A percentile compares a stretch with the other conserved stretches of the same genome.
Conservation (phyloP, 2,797 vertebrate genomes). For the Austrolebias charrua region DNA sequence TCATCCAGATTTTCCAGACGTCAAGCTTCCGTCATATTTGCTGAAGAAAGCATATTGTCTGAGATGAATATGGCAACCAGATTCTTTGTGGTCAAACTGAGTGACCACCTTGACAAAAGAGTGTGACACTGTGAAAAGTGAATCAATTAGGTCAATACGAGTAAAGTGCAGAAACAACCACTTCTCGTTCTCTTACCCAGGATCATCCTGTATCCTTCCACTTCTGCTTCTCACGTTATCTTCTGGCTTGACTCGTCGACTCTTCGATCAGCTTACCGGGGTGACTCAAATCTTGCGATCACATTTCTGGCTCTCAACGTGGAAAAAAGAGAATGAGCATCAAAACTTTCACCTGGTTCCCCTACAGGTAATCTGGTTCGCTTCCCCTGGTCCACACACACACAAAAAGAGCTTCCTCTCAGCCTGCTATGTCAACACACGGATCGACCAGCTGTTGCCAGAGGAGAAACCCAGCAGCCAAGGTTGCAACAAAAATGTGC, state of each 20-base stretch:
- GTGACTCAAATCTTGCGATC: conserved; percentile 34
- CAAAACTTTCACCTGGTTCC: conserved; percentile 51
- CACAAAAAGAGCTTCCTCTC: conserved; percentile 33
- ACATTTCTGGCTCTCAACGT: conserved; percentile 42
- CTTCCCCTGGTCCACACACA: conserved; percentile 30
- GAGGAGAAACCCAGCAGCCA: conserved; percentile 45
- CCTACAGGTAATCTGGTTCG: conserved; percentile 14
- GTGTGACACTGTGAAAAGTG: conserved; percentile 1
- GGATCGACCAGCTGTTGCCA: conserved; percentile 57
- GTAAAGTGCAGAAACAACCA: conserved; percentile 14
- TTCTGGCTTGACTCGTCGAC: conserved; percentile 36
- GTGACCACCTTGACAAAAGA: conserved; percentile 11
- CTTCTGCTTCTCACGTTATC: conserved; percentile 49
- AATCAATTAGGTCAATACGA: conserved; percentile 31
- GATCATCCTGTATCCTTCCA: conserved; percentile 73
- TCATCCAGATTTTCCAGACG: conserved; percentile 6
- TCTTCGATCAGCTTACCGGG: conserved; percentile 32
- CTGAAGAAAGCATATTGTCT: conserved; percentile 4
- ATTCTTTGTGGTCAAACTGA: conserved; percentile 46
- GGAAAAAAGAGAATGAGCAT: conserved; percentile 37
- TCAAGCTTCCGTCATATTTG: neutral
- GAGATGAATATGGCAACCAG: neutral
- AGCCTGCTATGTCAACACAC: conserved; percentile 35
- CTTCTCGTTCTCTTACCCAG: conserved; percentile 66
- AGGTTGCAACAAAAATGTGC: conserved; percentile 47